Conservation (phyloP, 2,113 vertebrate species). For the Columba janthina region DNA sequence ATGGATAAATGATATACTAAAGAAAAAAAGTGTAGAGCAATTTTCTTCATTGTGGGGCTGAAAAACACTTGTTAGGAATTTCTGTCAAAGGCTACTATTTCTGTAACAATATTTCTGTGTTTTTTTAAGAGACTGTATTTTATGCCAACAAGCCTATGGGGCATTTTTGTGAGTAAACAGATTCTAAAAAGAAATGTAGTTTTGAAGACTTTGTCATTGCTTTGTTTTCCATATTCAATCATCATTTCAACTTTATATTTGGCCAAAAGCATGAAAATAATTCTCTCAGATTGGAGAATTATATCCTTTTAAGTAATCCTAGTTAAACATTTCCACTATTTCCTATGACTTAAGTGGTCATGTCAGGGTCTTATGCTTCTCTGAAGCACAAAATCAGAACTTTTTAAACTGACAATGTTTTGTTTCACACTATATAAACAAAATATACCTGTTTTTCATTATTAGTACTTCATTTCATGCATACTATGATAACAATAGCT, state of each 20-base stretch:
- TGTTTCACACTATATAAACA: background rate
- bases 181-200: background rate
- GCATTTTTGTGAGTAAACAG: background rate
- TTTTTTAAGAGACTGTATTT: background rate
- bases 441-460: background rate
- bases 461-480: background rate
- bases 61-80: background rate
- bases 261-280: background rate
- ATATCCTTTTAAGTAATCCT: background rate
- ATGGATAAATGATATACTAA: background rate
- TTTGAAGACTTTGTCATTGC: background rate
- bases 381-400: background rate
- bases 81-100: background rate
- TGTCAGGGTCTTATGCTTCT: background rate
- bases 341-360: background rate
- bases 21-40: rapidly evolving
- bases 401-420: background rate
- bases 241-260: background rate
- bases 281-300: background rate
- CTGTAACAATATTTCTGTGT: background rate
- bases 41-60: background rate
- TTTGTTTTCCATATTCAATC: background rate
- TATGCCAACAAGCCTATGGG: background rate
- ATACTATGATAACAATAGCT: background rate
- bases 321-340: background rate